Evolutionary conservation across 2,888 invertebrate species (phyloP), one percentile per base, ranked within the genome.

Genomic region (Oligia strigilis): DNA sequence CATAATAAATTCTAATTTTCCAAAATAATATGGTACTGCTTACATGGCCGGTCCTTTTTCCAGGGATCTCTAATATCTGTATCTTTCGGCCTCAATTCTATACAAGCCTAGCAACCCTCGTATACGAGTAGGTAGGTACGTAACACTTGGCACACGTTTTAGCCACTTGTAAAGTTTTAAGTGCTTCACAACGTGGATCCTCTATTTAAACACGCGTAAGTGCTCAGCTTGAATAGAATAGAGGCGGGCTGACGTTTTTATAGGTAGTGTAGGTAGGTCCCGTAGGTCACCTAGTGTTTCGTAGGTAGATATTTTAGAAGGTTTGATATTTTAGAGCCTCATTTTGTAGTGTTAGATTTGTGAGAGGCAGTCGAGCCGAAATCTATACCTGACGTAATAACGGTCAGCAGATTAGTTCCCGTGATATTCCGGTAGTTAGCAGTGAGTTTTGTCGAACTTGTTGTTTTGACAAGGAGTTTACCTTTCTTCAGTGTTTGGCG

Each of bases 121-220:
- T 71, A 60, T 60, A 71, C 23, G 23, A 55, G 62, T 40, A 78
- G 75, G 67, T 69, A 29, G 29, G 29, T 29, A 29, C 29, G 29
- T 29, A 77, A 40, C 75, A 69, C 87, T 72, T 64, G 43, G 70
- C 55, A 36, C 46, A 78, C 52, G 75, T 78, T 85, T 81, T 49
- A 84, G 60, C 43, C 60, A 85, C 88, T 87, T 80, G 69, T 72
- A 62, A 72, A 85, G 66, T 82, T 87, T 87, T 77, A 85, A 86
- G 80, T 80, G 88, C 74, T 85, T 65, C 73, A 60, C 69, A 67
- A 62, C 77, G 70, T 52, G 70, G 62, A 62, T 65, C 36, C 55
- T 75, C 65, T 69, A 75, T 84, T 67, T 73, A 85, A 87, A 77
- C 75, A 81, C 58, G 52, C 14, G 14, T 80, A 62, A 87, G 76